A percentile compares a stretch with the other conserved stretches of the same genome.
Conservation (phyloP, 2,888 invertebrate species). For the Nebria brevicollis region DNA sequence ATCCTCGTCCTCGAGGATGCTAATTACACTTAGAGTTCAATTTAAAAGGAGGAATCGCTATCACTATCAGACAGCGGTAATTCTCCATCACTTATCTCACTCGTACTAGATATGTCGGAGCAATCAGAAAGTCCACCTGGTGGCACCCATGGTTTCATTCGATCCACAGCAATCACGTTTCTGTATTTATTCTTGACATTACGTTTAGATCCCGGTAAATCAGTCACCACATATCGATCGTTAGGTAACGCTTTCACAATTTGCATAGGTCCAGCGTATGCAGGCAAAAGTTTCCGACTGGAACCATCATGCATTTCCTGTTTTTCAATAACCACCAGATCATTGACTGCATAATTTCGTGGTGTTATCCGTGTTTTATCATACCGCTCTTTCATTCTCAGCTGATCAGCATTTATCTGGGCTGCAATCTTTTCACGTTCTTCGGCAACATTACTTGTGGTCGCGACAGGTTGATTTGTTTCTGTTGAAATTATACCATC, state of each 20-base stretch:
- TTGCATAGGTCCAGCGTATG: constrained; percentile 48
- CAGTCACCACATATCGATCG: constrained; percentile 48
- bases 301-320: constrained; percentile 44
- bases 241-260: constrained; percentile 45
- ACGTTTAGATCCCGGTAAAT: constrained; percentile 46
- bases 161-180: background rate
- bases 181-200: background rate
- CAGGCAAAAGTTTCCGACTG: constrained; percentile 47
- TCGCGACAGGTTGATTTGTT: background rate
- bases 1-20: no score
- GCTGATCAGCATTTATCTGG: background rate
- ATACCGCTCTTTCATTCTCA: background rate
- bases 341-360: background rate
- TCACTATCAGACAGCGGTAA: background rate
- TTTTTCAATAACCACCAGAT: constrained; percentile 5
- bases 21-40: no score
- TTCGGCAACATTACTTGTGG: background rate
- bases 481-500: constrained; percentile 2
- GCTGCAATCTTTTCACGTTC: background rate
- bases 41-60: no score
- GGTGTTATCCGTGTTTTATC: constrained; percentile 12
- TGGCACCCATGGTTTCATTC: constrained; percentile 4
- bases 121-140: background rate
- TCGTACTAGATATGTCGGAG: background rate
- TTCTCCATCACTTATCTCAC: no score